These are phyloP conservation scores for Drosophila insularis DNA, from an alignment of 1,140 invertebrate species.

Conservation along the genomic window DNA sequence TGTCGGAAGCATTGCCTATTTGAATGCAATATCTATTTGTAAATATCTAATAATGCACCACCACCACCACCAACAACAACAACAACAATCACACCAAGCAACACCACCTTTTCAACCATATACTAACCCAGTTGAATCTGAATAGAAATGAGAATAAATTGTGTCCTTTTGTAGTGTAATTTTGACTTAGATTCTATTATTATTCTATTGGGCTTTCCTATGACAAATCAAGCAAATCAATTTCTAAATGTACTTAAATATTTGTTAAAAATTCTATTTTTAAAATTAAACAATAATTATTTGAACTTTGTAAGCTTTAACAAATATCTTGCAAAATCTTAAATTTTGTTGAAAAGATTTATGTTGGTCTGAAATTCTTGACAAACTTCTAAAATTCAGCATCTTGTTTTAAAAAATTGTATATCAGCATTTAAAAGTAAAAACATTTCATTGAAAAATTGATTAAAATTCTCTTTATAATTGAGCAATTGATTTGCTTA, in stretches of 20 bases:
- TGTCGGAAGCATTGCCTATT: conserved; percentile 19
- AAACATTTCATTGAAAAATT: too few relatives aligned
- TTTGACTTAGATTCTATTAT: background rate
- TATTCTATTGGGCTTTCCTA: background rate
- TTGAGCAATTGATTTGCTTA: conserved; percentile 3
- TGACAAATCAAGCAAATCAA: conserved; percentile 1
- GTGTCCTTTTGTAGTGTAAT: conserved; percentile 1
- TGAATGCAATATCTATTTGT: conserved; percentile 55
- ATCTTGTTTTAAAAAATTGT: too few relatives aligned
- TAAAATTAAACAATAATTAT: too few relatives aligned
- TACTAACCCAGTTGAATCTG: conserved; percentile 4
- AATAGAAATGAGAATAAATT: background rate
- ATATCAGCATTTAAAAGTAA: too few relatives aligned
- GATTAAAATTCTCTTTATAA: background rate
- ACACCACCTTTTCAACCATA: background rate
- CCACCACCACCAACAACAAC: conserved; percentile 24
- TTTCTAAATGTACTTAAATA: too few relatives aligned
- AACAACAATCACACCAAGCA: conserved; percentile 8
- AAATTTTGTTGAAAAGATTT: too few relatives aligned
- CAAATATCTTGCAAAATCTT: too few relatives aligned
- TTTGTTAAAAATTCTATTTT: too few relatives aligned
- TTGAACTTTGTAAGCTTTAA: too few relatives aligned
- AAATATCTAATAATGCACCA: conserved; percentile 45
- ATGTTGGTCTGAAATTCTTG: too few relatives aligned
- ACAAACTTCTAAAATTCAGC: too few relatives aligned